phyloP scores from a whole-genome alignment of 92 coral and sea anemone genomes.

The Phenganax subtilis region DNA sequence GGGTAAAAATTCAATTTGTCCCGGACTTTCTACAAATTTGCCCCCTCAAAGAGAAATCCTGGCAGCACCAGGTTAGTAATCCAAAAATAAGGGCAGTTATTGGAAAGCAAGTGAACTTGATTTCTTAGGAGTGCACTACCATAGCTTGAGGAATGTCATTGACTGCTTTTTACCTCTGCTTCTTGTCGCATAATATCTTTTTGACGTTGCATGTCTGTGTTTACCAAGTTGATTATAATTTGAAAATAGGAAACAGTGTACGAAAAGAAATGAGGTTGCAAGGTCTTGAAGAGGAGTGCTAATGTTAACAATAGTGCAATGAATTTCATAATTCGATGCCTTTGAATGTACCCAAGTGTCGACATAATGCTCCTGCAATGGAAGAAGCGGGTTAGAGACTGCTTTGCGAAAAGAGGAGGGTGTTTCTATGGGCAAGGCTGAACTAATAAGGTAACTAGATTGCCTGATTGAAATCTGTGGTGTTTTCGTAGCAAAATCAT shows the following conservation, averaged over 20 bases:
- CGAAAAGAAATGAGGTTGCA: slow-evolving; percentile 12
- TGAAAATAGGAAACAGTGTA: slow-evolving; percentile 22
- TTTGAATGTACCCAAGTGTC: slow-evolving; percentile 11
- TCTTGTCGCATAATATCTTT: slow-evolving; percentile 34
- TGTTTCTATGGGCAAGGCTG: too few relatives aligned
- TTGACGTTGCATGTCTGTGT: slow-evolving; percentile 9
- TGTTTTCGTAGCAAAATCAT: too few relatives aligned
- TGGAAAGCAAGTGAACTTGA: too few relatives aligned
- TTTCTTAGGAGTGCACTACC: too few relatives aligned
- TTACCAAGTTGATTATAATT: slow-evolving; percentile 27
- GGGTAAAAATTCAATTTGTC: too few relatives aligned
- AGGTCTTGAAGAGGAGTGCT: neutral
- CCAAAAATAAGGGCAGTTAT: too few relatives aligned
- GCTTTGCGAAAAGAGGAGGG: neutral
- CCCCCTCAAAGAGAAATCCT: too few relatives aligned
- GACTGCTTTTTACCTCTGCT: slow-evolving; percentile 18
- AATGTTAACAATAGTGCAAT: neutral
- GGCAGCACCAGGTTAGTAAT: too few relatives aligned
- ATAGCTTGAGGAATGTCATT: too few relatives aligned
- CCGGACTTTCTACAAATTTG: too few relatives aligned
- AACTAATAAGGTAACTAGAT: too few relatives aligned
- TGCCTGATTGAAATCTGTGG: too few relatives aligned
- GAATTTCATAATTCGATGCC: slow-evolving; percentile 27
- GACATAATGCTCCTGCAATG: slow-evolving; percentile 17
- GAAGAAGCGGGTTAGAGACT: neutral